phyloP scores from a whole-genome alignment of 2,113 vertebrate species.

The Thermophis baileyi region DNA sequence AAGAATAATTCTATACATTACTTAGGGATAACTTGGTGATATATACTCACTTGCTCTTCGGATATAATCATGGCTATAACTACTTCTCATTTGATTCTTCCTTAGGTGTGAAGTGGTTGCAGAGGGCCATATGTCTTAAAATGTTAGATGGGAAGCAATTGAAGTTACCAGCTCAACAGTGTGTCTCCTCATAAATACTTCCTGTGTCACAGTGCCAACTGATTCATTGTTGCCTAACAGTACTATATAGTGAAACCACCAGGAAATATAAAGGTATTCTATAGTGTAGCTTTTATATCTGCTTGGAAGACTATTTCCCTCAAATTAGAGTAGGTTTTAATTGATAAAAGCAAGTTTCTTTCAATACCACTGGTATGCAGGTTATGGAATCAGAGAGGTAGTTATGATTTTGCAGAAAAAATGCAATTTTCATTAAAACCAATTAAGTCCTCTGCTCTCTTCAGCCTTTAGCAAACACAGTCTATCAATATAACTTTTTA shows the following conservation, averaged over 20 bases:
- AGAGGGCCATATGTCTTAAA: not conserved
- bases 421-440: slow-evolving; percentile 1
- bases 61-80: not conserved
- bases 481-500: not conserved
- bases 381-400: not conserved
- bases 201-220: not conserved
- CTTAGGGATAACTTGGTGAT: not conserved
- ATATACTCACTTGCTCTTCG: not conserved
- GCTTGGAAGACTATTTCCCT: not conserved
- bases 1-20: not conserved
- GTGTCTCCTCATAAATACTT: not conserved
- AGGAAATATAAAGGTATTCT: not conserved
- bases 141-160: not conserved
- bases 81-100: not conserved
- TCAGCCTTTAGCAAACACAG: not conserved
- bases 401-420: not conserved
- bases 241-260: not conserved
- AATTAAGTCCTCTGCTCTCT: not conserved
- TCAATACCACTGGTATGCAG: not conserved
- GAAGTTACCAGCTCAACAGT: not conserved
- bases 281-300: not conserved
- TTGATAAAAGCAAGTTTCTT: not conserved
- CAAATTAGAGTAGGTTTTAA: not conserved
- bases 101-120: not conserved
- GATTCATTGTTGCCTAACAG: not conserved